Base-by-base conservation (phyloP, 1,140 invertebrate species). In the Pararge aegeria region DNA sequence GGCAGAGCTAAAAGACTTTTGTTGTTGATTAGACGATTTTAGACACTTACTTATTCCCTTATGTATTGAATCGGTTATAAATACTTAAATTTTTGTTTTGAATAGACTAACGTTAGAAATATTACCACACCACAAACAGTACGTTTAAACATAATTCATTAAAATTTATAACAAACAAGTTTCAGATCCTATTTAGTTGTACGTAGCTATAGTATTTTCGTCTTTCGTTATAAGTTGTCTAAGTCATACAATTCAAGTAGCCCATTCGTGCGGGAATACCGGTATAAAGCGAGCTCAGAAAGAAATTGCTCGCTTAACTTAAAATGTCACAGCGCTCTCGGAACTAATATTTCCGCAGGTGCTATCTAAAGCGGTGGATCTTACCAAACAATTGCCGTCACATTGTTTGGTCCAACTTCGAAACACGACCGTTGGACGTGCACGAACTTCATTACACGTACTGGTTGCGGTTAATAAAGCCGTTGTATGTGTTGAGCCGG, bases 391-490 rank as follows among this genome's bases (percentile, higher is more conserved):
- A 71, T 76, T 76, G 67, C 56, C 64, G 63, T 61, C 64, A 66
- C 62, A 64, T 50, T 55, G 52, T 57, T 34, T 53, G 38, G 46
- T 64, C 61, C 62, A 65, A 61, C 68, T 68, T 65, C 61, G 64
- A 38, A 64, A 57, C 69, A 73, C 65, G 65, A 68, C 58, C 51
- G 58, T 57, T 61, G 57, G 65, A 68, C 70, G 67, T 66, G 72
- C 70, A 73, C 68, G 75, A 73, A 68, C 65, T 75, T 73, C 67
- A 73, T 76, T 78, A 73, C 69, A 65, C 51, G 57, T 60, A 65
- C 56, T 30, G 37, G 24, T 24, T 24, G 24, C 24, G 24, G 24
- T 15, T 50, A 58, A 55, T 57, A 56, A 58, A 51, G 53, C 27
- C 15, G 50, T 42, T 42, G 42, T 63, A 55, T 56, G 42, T 63